Evolutionary conservation across 2,888 invertebrate genomes (phyloP).

Genomic region (Netelia fuscicornis): DNA sequence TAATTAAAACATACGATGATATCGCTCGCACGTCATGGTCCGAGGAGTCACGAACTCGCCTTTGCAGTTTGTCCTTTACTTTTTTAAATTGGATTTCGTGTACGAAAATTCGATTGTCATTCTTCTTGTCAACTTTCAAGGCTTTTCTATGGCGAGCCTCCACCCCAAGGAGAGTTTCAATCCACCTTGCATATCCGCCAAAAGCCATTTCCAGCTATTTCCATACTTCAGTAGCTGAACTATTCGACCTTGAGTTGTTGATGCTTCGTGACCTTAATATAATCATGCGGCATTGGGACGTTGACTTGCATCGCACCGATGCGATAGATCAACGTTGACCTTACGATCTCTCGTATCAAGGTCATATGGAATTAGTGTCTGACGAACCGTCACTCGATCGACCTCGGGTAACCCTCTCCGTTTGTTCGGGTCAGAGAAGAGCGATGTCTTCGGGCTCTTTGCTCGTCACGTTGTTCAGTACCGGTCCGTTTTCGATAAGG

Average conservation of each 20-base stretch:
- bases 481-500: slow-evolving; percentile 68
- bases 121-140: not conserved
- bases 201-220: not conserved
- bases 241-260: not conserved
- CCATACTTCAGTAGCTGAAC: not conserved
- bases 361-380: not conserved
- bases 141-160: not conserved
- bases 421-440: slow-evolving; percentile 71
- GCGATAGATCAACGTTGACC: not conserved
- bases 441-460: slow-evolving; percentile 71
- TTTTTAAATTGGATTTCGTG: not conserved
- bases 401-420: not conserved
- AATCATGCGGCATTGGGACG: not conserved
- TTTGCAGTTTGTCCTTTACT: not conserved
- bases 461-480: slow-evolving; percentile 48
- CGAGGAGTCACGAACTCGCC: slow-evolving; percentile 44
- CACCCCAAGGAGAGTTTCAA: slow-evolving; percentile 43
- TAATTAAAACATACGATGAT: slow-evolving; percentile 22
- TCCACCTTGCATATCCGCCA: not conserved
- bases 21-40: slow-evolving; percentile 60
- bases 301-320: not conserved
- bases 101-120: not conserved
- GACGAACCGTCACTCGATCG: slow-evolving; percentile 13
- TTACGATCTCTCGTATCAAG: slow-evolving; percentile 6
- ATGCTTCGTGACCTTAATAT: not conserved